These are phyloP conservation scores for Cyclina sinensis DNA, from an alignment of 1,140 invertebrate species.

Conservation along the genomic window DNA sequence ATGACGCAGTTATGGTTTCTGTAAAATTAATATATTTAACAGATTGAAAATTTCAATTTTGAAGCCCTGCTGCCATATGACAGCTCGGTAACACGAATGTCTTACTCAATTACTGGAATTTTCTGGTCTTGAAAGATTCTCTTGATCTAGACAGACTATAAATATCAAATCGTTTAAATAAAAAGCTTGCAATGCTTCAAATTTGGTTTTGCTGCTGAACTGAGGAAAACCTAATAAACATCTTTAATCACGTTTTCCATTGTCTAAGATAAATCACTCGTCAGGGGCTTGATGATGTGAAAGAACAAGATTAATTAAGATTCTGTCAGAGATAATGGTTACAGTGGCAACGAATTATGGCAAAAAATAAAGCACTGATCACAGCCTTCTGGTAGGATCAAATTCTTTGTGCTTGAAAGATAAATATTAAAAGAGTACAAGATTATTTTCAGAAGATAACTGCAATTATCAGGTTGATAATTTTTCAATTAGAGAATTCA, in stretches of 20 bases:
- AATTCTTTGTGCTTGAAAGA: not conserved
- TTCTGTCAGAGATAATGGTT: not conserved
- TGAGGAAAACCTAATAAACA: not conserved
- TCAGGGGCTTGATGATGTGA: not conserved
- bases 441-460: not conserved
- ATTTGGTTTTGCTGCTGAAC: not conserved
- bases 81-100: no score
- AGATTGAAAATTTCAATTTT: no score
- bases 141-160: not conserved
- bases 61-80: no score
- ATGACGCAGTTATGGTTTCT: no score
- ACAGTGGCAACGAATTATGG: not conserved
- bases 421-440: no score
- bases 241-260: not conserved
- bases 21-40: no score
- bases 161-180: not conserved
- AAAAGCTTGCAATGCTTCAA: not conserved
- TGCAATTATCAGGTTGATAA: no score
- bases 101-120: no score
- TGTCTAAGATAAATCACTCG: not conserved
- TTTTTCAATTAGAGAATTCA: no score
- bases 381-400: not conserved
- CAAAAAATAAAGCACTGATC: not conserved
- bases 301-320: constrained; percentile 3
- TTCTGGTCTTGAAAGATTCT: no score